Base-by-base conservation (phyloP, 2,888 invertebrate genomes). In the Drosophila paramelanica region DNA sequence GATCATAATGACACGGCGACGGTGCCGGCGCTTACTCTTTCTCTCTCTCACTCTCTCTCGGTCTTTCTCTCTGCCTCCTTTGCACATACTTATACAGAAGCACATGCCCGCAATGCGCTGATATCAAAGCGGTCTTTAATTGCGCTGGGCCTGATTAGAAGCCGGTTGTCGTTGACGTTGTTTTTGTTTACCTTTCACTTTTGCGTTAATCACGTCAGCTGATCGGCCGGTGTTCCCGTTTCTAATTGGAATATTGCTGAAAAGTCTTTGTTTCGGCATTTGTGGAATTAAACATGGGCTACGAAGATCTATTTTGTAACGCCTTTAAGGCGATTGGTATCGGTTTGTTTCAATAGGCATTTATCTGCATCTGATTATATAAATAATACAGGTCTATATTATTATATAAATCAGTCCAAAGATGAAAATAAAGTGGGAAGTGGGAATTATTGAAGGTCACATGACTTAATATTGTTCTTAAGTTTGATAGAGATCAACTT, bases 111-210 rank as follows among this genome's bases (percentile, higher is more conserved):
- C 45, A 27, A 14, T 55, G 43, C n/a, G 60, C 33, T 73, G 68
- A 33, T 73, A 74, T 53, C 42, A 33, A 42, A 25, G 33, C 57
- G 42, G 56, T 52, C 46, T 36, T 43, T 43, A 71, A 67, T 60
- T 57, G 45, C 27, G 36, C 31, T 25, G 45, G 23, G 53, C 17
- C 61, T 74, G 78, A 80, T 83, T 75, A 78, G 55, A 70, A 42
- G 43, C 39, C 64, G 47, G 45, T 11, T 33, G 33, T 11, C 36
- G 57, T 33, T 8, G 14, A 56, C 20, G 60, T 68, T 75, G 65
- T 64, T 75, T 61, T 66, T 73, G 73, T 68, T 78, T 78, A 66
- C 81, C 70, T 78, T 76, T 86, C 65, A 66, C 66, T 76, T 86
- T 83, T 62, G 62, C 65, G 23, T 39, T 61, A 67, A 70, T 64